These are phyloP conservation scores for Daubentonia madagascariensis DNA, from an alignment of 2,113 vertebrate genomes.

Conservation along the genomic window DNA sequence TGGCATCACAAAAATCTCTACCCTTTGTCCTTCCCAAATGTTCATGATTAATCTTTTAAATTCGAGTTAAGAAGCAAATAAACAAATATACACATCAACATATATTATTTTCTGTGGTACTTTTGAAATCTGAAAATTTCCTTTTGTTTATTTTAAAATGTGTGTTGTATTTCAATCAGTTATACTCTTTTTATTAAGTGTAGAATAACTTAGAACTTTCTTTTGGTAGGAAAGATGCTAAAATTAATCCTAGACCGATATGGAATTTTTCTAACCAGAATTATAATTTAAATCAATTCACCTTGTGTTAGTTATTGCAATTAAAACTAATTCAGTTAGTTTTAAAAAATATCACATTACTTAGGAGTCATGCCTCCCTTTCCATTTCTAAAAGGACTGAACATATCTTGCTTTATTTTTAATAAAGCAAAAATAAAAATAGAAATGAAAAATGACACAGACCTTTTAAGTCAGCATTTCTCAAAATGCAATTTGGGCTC, in stretches of 20 bases:
- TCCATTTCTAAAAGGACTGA: not conserved
- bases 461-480: not conserved
- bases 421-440: not conserved
- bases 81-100: not conserved
- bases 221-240: not conserved
- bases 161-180: not conserved
- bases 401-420: not conserved
- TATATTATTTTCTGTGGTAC: not conserved
- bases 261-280: not conserved
- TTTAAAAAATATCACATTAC: not conserved
- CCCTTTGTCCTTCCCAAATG: not conserved
- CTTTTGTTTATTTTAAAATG: slow-evolving; percentile 6
- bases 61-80: not conserved
- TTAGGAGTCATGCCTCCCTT: not conserved
- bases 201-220: not conserved
- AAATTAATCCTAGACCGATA: not conserved
- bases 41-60: slow-evolving; percentile 32
- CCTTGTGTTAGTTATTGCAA: not conserved
- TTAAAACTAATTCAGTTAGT: not conserved
- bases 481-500: not conserved
- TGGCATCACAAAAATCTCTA: not conserved
- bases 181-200: not conserved
- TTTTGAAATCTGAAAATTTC: not conserved
- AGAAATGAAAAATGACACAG: not conserved
- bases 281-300: not conserved